Conservation (phyloP, 2,797 vertebrate genomes). For the Ctenosaura bakeri region DNA sequence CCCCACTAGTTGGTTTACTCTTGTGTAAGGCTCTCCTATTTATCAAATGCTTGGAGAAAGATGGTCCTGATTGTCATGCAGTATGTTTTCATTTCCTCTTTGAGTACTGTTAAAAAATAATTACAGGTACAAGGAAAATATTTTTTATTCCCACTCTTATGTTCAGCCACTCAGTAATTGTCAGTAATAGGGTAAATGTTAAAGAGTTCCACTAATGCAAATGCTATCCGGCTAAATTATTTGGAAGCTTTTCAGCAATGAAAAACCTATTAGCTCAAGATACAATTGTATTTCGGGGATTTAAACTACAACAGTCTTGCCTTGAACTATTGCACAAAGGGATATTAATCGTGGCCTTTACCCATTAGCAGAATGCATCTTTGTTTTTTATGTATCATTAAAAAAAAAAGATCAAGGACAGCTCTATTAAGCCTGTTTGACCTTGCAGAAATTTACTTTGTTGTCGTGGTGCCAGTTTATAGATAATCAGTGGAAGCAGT, state of each 20-base stretch:
- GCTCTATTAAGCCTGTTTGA: constrained; percentile 37
- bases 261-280: constrained; percentile 49
- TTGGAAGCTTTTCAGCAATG: constrained; percentile 38
- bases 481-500: neutral
- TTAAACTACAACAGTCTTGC: constrained; percentile 37
- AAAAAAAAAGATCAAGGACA: constrained; percentile 1
- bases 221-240: constrained; percentile 48
- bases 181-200: constrained; percentile 29
- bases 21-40: neutral
- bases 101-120: constrained; percentile 18
- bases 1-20: neutral
- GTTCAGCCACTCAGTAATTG: constrained; percentile 14
- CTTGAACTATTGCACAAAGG: constrained; percentile 53
- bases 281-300: constrained; percentile 54
- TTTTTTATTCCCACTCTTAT: constrained; percentile 22
- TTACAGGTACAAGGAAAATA: constrained; percentile 9
- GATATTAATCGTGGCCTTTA: constrained; percentile 49
- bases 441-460: constrained; percentile 24
- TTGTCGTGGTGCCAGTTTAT: neutral
- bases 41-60: neutral
- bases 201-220: constrained; percentile 26
- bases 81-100: neutral
- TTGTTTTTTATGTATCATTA: constrained; percentile 28
- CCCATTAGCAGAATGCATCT: constrained; percentile 32
- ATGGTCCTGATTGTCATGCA: neutral